phyloP scores from a whole-genome alignment of 2,888 invertebrate species.

The Epiblema foenella region DNA sequence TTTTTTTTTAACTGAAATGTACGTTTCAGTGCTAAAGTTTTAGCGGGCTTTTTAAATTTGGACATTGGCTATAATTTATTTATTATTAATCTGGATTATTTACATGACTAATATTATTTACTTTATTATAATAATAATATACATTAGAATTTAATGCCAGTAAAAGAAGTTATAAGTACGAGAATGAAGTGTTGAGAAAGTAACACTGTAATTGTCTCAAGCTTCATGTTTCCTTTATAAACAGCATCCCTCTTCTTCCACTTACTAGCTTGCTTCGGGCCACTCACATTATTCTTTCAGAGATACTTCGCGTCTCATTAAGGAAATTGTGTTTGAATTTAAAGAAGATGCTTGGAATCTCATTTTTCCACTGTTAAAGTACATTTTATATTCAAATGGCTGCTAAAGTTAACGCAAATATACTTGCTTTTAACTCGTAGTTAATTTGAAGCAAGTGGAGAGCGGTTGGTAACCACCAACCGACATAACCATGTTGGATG shows the following conservation, averaged over 20 bases:
- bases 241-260: slow-evolving; percentile 33
- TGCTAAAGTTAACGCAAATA: slow-evolving; percentile 14
- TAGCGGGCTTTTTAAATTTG: no score
- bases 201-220: slow-evolving; percentile 26
- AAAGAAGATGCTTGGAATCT: slow-evolving; percentile 60
- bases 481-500: not conserved
- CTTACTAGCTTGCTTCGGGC: slow-evolving; percentile 54
- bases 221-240: slow-evolving; percentile 38
- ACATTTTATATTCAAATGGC: slow-evolving; percentile 54
- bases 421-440: slow-evolving; percentile 21
- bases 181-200: slow-evolving; percentile 6
- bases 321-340: slow-evolving; percentile 73
- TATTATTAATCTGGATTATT: no score
- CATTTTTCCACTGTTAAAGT: slow-evolving; percentile 58
- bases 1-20: no score
- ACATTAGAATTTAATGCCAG: not conserved
- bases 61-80: no score
- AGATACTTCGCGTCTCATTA: slow-evolving; percentile 71
- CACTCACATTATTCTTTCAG: slow-evolving; percentile 68
- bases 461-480: not conserved
- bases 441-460: not conserved
- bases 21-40: no score
- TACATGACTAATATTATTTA: no score
- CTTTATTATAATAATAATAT: not conserved
- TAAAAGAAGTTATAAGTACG: not conserved